A percentile compares a stretch with the other conserved stretches of the same genome.
Conservation (phyloP, 2,797 vertebrate genomes). For the Apogon talboti region DNA sequence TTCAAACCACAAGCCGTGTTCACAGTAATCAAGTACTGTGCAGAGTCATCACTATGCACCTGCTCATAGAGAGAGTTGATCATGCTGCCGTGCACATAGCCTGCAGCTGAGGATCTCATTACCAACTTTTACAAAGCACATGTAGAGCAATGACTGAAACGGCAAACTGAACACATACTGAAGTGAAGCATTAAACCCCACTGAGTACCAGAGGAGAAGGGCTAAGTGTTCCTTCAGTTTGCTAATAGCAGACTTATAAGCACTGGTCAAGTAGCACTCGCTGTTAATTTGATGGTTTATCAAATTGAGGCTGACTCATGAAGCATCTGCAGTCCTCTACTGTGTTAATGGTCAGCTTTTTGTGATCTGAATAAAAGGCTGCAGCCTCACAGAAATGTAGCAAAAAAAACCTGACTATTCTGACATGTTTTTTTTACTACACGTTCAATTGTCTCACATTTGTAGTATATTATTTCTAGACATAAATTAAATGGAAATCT, state of each 20-base stretch:
- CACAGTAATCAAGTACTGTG: slow-evolving; percentile 31
- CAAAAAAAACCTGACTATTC: no score
- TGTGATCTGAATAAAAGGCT: background rate
- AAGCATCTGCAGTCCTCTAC: background rate
- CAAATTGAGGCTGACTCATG: slow-evolving; percentile 8
- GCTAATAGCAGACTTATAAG: background rate
- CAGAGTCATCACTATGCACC: slow-evolving; percentile 10
- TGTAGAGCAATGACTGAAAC: slow-evolving; percentile 2
- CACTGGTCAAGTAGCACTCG: background rate
- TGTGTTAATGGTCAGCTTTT: background rate
- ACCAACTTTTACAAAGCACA: slow-evolving; percentile 37
- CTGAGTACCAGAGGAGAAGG: slow-evolving; percentile 28
- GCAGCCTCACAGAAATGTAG: background rate
- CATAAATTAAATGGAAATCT: no score
- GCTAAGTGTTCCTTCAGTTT: slow-evolving; percentile 1
- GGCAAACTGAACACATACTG: slow-evolving; percentile 8
- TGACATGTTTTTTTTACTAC: no score
- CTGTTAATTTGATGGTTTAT: background rate
- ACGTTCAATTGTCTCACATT: no score
- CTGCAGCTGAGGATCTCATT: slow-evolving; percentile 40
- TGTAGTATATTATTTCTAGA: no score
- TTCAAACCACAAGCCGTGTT: slow-evolving; percentile 5
- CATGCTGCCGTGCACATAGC: slow-evolving; percentile 8
- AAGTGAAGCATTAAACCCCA: slow-evolving; percentile 24
- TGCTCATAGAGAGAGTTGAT: slow-evolving; percentile 22